Evolutionary conservation across 1,140 invertebrate species (phyloP), one percentile per base, ranked within the genome.

Genomic region (Zaprionus nigranus): DNA sequence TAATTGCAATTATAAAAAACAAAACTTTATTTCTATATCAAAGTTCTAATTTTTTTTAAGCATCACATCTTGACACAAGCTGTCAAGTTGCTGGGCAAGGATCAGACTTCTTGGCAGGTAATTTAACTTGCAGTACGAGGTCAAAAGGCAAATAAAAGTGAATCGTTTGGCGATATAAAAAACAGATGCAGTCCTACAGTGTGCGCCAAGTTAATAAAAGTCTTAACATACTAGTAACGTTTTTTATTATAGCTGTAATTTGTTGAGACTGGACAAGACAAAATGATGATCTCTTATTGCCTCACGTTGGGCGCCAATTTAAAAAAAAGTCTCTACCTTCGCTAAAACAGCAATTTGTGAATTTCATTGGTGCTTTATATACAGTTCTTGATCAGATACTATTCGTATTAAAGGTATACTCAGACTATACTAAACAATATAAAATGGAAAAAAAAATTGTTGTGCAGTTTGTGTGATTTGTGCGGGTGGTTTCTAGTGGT

Each of bases 1-100:
- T 80, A 88, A 83, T 87, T 87, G 84, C 84, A 87, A 83, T 87
- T 88, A 87, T 82, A 77, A 82, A 85, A 82, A 82, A 79, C 60
- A 67, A 81, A 84, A 81, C 72, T 83, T 84, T 84, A 66, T 66
- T 84, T 17, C 15, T 84, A 75, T 61, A 79, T 69, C 69, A 73
- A 82, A 76, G 59, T 86, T 79, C 74, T 24, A 38, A 49, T 46
- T 62, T 63, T 68, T 66, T 53, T 65, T 51, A n/a, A n/a, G 30
- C 56, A 6, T 43, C 15, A 43, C 40, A 22, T 58, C 67, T 61
- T 13, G 13, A 49, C 38, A 34, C 65, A 60, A 26, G 28, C 30
- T 22, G 30, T 54, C 15, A 64, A 38, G 51, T 51, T n/a, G 20
- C 57, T 61, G 64, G 28, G 3, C 71, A 60, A 5, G 6, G 49